These are phyloP conservation scores for Gymnobelideus leadbeateri DNA, from an alignment of 2,113 vertebrate species.

Conservation along the genomic window DNA sequence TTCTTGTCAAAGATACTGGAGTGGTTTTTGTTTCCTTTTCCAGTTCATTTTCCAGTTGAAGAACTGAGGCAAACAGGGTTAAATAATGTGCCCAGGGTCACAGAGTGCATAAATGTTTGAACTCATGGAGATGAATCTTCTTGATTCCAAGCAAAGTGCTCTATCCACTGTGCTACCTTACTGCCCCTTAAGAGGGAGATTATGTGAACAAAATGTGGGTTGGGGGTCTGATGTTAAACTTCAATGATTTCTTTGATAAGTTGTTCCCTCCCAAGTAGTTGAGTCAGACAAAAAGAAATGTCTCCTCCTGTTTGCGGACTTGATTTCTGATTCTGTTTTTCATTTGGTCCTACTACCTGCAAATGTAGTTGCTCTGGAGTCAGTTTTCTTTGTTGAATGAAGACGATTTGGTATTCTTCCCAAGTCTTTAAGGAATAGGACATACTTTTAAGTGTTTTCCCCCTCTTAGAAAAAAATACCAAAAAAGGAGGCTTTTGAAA, in stretches of 20 bases:
- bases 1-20: too few relatives aligned
- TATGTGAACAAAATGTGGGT: slow-evolving; percentile 1
- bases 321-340: slow-evolving; percentile 64
- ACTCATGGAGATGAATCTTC: too few relatives aligned
- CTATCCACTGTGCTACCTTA: too few relatives aligned
- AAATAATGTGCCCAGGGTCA: too few relatives aligned
- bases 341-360: slow-evolving; percentile 23
- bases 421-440: not conserved
- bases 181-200: not conserved
- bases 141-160: too few relatives aligned
- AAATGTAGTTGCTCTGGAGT: not conserved
- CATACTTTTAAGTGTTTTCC: fast-evolving
- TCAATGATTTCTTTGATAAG: slow-evolving; percentile 1
- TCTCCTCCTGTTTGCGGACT: slow-evolving; percentile 51
- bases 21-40: too few relatives aligned
- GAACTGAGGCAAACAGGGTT: too few relatives aligned
- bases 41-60: too few relatives aligned
- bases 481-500: not conserved
- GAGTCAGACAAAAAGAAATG: slow-evolving; percentile 49
- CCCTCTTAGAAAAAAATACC: not conserved
- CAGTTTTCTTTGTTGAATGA: not conserved
- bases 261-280: not conserved
- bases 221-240: slow-evolving; percentile 52
- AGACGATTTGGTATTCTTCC: slow-evolving; percentile 41
- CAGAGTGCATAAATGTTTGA: too few relatives aligned